phyloP scores from a whole-genome alignment of 2,888 invertebrate species.

The Heliconius ismenius region DNA sequence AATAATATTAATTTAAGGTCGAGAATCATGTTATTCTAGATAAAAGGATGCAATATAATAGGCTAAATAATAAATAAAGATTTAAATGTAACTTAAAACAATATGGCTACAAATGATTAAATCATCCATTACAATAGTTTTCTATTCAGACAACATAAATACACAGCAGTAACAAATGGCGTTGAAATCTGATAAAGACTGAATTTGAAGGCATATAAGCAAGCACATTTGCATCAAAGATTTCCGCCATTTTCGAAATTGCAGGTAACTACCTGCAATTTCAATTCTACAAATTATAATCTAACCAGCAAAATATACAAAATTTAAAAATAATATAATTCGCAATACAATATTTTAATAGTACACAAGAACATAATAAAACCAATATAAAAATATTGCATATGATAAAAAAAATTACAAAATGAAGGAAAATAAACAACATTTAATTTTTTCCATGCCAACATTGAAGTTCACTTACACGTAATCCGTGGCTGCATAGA shows the following conservation, averaged over 20 bases:
- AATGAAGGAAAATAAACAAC: slow-evolving; percentile 34
- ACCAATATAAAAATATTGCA: slow-evolving; percentile 37
- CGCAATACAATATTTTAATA: slow-evolving; percentile 7
- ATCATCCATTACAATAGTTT: neutral
- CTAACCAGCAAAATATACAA: neutral
- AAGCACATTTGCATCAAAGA: neutral
- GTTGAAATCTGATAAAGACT: no score
- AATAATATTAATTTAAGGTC: slow-evolving; percentile 1
- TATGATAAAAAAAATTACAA: slow-evolving; percentile 38
- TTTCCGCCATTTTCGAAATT: neutral
- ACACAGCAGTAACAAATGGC: neutral
- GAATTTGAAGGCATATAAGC: no score
- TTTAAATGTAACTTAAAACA: neutral
- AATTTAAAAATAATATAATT: neutral
- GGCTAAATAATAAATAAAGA: neutral
- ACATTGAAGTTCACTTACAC: slow-evolving; percentile 60
- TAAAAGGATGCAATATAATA: slow-evolving; percentile 25
- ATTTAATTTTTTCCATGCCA: slow-evolving; percentile 39
- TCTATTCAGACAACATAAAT: neutral
- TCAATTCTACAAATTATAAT: no score
- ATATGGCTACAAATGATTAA: neutral
- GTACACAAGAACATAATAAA: neutral
- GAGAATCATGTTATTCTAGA: slow-evolving; percentile 22
- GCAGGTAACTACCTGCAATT: no score
- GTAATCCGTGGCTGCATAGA: slow-evolving; percentile 61